Evolutionary conservation across 2,113 vertebrate genomes (phyloP).

Genomic region (Crotalus horridus): DNA sequence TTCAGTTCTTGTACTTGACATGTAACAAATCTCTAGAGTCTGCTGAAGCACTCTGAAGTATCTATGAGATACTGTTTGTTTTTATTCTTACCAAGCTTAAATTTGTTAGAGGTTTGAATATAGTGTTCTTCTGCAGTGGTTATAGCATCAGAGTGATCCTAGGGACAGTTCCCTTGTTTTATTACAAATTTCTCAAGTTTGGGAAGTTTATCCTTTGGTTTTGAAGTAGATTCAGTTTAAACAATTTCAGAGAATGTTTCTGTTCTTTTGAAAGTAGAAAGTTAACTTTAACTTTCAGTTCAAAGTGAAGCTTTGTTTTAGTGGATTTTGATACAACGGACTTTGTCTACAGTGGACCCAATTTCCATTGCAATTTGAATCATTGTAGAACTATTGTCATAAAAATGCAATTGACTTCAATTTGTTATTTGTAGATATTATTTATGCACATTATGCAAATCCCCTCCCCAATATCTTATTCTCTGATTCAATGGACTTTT

Average conservation of each 20-base stretch:
- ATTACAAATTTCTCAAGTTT: background rate
- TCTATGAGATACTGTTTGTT: background rate
- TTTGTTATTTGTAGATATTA: background rate
- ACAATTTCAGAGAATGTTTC: background rate
- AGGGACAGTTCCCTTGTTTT: background rate
- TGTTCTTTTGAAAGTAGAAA: background rate
- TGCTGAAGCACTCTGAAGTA: background rate
- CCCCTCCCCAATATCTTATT: background rate
- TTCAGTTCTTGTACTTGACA: background rate
- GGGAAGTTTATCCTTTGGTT: background rate
- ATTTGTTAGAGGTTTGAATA: background rate
- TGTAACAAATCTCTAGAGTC: background rate
- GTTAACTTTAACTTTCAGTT: background rate
- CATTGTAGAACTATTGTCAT: background rate
- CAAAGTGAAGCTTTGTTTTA: background rate
- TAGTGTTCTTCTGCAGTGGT: background rate
- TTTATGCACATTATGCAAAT: background rate
- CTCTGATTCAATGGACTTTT: background rate
- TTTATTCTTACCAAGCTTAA: background rate
- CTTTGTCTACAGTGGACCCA: background rate
- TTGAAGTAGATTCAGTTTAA: background rate
- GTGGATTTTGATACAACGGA: background rate
- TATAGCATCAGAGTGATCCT: background rate
- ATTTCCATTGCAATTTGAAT: background rate
- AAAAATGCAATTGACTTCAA: background rate